Base-by-base conservation (phyloP, 2,113 vertebrate species). In the Amphilophus citrinellus region DNA sequence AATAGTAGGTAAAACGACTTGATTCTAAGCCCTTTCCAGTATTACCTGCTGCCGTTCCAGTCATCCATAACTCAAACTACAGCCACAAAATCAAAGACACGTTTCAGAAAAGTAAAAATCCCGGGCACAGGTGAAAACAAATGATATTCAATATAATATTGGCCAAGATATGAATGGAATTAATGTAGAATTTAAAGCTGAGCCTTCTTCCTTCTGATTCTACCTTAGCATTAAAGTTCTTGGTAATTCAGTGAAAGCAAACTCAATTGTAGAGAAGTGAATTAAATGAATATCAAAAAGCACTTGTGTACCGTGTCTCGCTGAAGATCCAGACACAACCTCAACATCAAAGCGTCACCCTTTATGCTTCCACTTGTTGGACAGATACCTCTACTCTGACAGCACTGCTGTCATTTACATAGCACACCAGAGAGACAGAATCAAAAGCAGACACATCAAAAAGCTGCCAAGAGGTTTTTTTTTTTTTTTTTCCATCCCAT, bases 401-500 rank as follows among this genome's bases (percentile, higher is more conserved):
- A 78, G 85, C 68, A 81, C 77, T 27, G 80, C 92, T 93, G 90
- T 91, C 89, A 91, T 92, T 95, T 92, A 89, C 85, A 87, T 83
- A 83, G 82, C 56, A 56, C 85, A 14, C 66, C 73, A 56, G 58
- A 14, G 77, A 84, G 79, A 76, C 78, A n/a, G 81, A 92, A 89
- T 95, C 88, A 90, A 93, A 94, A 90, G 88, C 77, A 90, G 35
- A 82, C 60, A 91, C 89, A 91, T 95, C 87, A 94, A 94, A 93
- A 93, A 92, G 80, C 85, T 93, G 87, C 71, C 89, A 92, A 79
- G 83, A 66, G 50, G 27, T 27, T 27, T 27, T 30, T 30, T 30
- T 30, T 30, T 68, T 66, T 59, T 77, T 85, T 84, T 73, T 22
- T 32, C 22, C 44, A 10, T 7, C 68, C 83, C 82, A 66, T 87